Base-by-base conservation (phyloP, 2,888 invertebrate species). In the Apamea epomidion region DNA sequence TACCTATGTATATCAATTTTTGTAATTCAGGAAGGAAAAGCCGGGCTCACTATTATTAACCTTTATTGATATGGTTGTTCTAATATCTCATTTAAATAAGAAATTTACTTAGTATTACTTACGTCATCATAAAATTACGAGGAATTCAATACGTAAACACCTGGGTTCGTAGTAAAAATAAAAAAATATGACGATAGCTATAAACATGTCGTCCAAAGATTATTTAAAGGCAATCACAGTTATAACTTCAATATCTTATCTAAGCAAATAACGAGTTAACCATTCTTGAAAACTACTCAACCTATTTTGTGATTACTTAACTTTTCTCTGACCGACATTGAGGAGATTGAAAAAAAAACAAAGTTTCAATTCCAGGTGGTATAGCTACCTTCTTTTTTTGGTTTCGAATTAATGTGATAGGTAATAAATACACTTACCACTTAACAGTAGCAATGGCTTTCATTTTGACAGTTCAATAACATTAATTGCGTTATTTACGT, bases 211-310 rank as follows among this genome's bases (percentile, higher is more conserved):
- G 45, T 42, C 14, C 60, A 60, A 76, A 58, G 54, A 75, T 78
- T 75, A 10, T 29, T 54, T 65, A 54, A 72, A 45, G 14, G 8
- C 29, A 70, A 69, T 73, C 62, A 76, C 76, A 64, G 67, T 54
- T 58, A 71, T 45, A 51, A 58, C 67, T 73, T 21, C 6, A 65
- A 75, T 83, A 75, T 69, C 68, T 76, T 87, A 85, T 79, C 87
- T 76, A 14, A 74, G 48, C 54, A 87, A 87, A 87, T 87, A 83
- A 80, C 76, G 58, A 76, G 42, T 79, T 64, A 83, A 64, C 58
- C 25, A 67, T 80, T 74, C 67, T 83, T 65, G 72, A 58, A 73
- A 77, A 70, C 64, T 62, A 71, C 62, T 78, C 37, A 75, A 77
- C 69, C 65, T 83, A 73, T 80, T 77, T 76, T 62, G 37, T 69